These are phyloP conservation scores for Thalassaphorura encarpata DNA, from an alignment of 1,140 invertebrate genomes.

Conservation along the genomic window DNA sequence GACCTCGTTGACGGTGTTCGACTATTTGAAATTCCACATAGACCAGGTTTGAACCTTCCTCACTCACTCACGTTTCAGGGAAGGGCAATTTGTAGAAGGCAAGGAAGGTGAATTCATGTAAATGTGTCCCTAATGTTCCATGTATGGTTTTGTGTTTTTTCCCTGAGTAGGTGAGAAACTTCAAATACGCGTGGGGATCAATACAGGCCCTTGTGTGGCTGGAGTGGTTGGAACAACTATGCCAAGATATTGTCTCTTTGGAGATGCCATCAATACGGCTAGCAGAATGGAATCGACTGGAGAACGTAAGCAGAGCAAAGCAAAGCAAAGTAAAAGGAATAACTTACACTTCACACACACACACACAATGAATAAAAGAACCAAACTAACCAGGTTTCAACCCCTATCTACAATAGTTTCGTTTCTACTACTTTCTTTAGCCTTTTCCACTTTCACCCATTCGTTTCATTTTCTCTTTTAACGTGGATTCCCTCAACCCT, in stretches of 20 bases:
- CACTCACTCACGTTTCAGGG: neutral
- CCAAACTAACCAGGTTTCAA: neutral
- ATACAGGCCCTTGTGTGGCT: slow-evolving; percentile 48
- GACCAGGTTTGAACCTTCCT: slow-evolving; percentile 36
- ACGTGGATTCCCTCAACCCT: too few relatives aligned
- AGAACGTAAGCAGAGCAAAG: too few relatives aligned
- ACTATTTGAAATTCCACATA: slow-evolving; percentile 47
- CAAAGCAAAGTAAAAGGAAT: too few relatives aligned
- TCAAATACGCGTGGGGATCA: slow-evolving; percentile 48
- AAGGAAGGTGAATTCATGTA: neutral
- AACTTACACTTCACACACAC: too few relatives aligned
- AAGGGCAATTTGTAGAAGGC: neutral
- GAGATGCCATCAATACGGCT: slow-evolving; percentile 45
- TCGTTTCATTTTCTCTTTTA: too few relatives aligned
- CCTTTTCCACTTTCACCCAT: neutral
- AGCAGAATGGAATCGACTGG: slow-evolving; percentile 45
- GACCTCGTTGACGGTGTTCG: slow-evolving; percentile 45
- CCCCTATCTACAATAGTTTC: neutral
- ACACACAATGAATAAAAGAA: neutral
- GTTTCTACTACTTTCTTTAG: neutral
- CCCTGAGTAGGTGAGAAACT: slow-evolving; percentile 39
- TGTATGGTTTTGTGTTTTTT: neutral
- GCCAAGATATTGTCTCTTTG: slow-evolving; percentile 58
- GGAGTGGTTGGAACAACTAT: slow-evolving; percentile 50
- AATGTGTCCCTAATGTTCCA: neutral